A percentile compares a stretch with the other conserved stretches of the same genome.
Evolutionary conservation across 1,140 invertebrate species (phyloP).

Genomic region (Cydia amplana): DNA sequence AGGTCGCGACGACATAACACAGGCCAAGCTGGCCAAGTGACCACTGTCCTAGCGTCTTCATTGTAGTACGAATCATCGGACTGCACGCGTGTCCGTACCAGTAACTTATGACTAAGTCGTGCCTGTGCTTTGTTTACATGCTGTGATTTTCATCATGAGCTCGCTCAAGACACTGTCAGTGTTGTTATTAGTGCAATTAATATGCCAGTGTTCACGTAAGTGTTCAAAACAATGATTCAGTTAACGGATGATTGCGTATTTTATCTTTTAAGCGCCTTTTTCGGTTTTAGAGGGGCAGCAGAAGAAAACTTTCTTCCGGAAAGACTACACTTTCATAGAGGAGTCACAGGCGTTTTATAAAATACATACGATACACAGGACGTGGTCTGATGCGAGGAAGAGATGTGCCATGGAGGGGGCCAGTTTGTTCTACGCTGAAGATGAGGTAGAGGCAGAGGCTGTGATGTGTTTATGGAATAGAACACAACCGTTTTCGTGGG

Average conservation of each 20-base stretch:
- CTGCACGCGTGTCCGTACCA: constrained; percentile 2
- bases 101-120: neutral
- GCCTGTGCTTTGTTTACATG: neutral
- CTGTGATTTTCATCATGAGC: neutral
- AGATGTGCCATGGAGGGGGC: constrained; percentile 59
- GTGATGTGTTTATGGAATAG: constrained; percentile 54
- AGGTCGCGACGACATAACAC: constrained; percentile 8
- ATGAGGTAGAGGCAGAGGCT: constrained; percentile 49
- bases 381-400: constrained; percentile 54
- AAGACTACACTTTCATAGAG: constrained; percentile 55
- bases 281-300: constrained; percentile 56
- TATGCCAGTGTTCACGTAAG: constrained; percentile 27
- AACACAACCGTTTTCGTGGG: constrained; percentile 47
- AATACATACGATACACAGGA: constrained; percentile 55
- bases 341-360: constrained; percentile 58
- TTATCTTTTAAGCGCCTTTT: neutral
- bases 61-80: neutral
- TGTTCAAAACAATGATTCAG: neutral
- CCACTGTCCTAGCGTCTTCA: constrained; percentile 1
- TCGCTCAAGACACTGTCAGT: constrained; percentile 9
- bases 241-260: neutral
- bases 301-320: constrained; percentile 51
- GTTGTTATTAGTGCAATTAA: constrained; percentile 26
- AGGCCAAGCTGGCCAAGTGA: neutral
- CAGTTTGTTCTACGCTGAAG: constrained; percentile 59